Evolutionary conservation across 2,888 invertebrate species (phyloP).

Genomic region (Lydus trimaculatus): DNA sequence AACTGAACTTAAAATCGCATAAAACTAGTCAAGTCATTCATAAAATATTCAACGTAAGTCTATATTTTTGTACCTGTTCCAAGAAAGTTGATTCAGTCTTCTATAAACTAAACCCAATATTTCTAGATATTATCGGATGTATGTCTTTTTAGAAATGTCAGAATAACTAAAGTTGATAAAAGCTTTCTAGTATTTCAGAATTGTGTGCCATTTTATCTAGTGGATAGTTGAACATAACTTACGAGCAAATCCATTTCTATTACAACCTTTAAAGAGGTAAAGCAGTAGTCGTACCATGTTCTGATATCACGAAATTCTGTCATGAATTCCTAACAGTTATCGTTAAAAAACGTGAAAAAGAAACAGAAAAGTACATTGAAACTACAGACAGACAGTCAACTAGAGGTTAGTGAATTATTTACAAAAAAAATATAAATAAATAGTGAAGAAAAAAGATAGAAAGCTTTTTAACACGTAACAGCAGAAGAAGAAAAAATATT

Average conservation of each 20-base stretch:
- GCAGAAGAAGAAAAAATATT: not conserved
- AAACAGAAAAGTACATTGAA: not conserved
- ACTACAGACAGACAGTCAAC: not conserved
- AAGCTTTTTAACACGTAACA: constrained; percentile 35
- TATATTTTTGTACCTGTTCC: too few species aligned
- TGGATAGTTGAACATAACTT: not conserved
- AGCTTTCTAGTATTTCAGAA: not conserved
- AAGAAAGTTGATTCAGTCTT: not conserved
- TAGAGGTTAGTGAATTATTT: constrained; percentile 40
- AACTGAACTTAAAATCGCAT: too few species aligned
- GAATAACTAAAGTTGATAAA: not conserved
- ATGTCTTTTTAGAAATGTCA: not conserved
- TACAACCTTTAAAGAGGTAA: not conserved
- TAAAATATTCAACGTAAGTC: too few species aligned
- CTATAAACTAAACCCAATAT: not conserved
- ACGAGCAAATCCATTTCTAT: not conserved
- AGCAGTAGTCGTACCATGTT: not conserved
- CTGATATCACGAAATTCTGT: not conserved
- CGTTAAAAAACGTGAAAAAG: not conserved
- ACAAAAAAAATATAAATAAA: constrained; percentile 46
- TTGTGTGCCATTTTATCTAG: not conserved
- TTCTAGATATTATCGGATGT: not conserved
- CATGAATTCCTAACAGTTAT: not conserved
- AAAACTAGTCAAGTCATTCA: too few species aligned
- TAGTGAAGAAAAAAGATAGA: constrained; percentile 30